Percentiles rank a stretch among this genome's conserved stretches.
Conservation (phyloP, 2,113 vertebrate genomes). For the Heterotis niloticus region DNA sequence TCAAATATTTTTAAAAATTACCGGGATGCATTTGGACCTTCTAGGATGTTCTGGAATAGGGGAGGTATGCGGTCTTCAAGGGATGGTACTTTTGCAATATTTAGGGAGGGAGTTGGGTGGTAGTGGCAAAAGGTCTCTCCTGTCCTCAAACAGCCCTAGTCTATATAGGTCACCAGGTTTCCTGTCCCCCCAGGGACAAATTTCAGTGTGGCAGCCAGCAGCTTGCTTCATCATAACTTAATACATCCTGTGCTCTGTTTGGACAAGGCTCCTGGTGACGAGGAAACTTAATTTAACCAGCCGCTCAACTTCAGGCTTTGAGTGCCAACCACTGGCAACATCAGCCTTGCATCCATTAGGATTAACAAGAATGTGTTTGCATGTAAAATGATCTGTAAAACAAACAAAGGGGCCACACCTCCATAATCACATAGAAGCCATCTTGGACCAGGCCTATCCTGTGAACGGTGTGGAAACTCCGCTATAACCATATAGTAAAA, state of each 20-base stretch:
- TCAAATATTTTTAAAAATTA: too few relatives aligned
- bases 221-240: conserved; percentile 54
- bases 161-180: conserved; percentile 54
- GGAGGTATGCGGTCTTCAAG: background rate
- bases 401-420: too few relatives aligned
- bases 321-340: conserved; percentile 56
- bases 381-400: too few relatives aligned
- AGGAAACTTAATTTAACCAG: conserved; percentile 72
- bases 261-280: conserved; percentile 78
- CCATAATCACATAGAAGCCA: too few relatives aligned
- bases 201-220: conserved; percentile 57
- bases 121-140: conserved; percentile 30
- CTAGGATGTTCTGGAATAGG: background rate
- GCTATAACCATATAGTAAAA: too few relatives aligned
- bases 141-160: conserved; percentile 51
- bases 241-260: conserved; percentile 55
- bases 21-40: background rate
- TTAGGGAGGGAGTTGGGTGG: background rate
- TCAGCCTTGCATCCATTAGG: conserved; percentile 42
- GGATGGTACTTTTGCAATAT: background rate
- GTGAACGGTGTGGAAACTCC: too few relatives aligned
- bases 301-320: conserved; percentile 68
- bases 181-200: conserved; percentile 53
- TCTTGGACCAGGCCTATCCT: too few relatives aligned
- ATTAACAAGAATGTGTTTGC: conserved; percentile 14